Conservation (phyloP, 2,888 invertebrate species). For the Nemapogon koenigi region DNA sequence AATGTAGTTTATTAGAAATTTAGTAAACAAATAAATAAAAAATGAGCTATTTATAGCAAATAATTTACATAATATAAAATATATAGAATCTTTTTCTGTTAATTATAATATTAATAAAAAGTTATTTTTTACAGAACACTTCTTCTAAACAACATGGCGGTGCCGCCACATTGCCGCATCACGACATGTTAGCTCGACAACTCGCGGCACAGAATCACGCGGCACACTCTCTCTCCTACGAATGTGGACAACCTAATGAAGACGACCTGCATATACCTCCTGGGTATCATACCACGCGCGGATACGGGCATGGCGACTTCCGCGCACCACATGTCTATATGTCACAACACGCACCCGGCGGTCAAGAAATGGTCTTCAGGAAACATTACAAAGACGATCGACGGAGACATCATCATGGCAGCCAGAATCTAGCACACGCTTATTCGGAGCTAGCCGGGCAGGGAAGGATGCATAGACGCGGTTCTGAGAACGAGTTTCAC, state of each 20-base stretch:
- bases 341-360: slow-evolving; percentile 55
- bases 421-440: slow-evolving; percentile 71
- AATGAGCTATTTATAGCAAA: neutral
- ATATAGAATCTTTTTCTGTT: neutral
- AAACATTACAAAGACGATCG: slow-evolving; percentile 55
- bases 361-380: slow-evolving; percentile 51
- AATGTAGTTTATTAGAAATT: no score
- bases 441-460: slow-evolving; percentile 74
- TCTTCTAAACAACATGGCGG: slow-evolving; percentile 81
- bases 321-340: slow-evolving; percentile 55
- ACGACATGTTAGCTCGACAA: slow-evolving; percentile 60
- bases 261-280: slow-evolving; percentile 46
- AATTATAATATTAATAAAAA: no score
- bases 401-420: slow-evolving; percentile 55
- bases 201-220: slow-evolving; percentile 56
- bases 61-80: neutral
- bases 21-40: neutral
- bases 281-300: slow-evolving; percentile 50
- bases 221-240: slow-evolving; percentile 59
- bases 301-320: slow-evolving; percentile 53
- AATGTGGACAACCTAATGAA: slow-evolving; percentile 50
- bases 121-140: slow-evolving; percentile 73
- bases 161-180: slow-evolving; percentile 72
- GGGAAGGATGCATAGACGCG: slow-evolving; percentile 54
- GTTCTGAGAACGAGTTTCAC: slow-evolving; percentile 62